Conservation (phyloP, 2,113 vertebrate species). For the Strix uralensis region DNA sequence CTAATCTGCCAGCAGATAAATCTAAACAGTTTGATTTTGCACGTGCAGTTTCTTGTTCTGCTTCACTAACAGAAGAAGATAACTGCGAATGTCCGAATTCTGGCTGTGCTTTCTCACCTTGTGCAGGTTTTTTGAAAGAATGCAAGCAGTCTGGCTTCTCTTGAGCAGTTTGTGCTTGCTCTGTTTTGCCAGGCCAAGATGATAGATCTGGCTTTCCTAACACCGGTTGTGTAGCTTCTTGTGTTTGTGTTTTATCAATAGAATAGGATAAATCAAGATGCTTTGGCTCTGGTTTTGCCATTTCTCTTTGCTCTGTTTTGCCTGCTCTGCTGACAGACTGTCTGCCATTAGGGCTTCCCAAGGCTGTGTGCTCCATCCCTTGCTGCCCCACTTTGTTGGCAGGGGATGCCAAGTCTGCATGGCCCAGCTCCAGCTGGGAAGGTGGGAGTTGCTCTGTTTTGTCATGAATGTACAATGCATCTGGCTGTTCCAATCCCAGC, state of each 20-base stretch:
- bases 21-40: neutral
- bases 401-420: neutral
- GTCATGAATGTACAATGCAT: neutral
- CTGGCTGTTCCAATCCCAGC: neutral
- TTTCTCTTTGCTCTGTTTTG: neutral
- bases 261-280: neutral
- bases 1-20: neutral
- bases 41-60: neutral
- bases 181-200: neutral
- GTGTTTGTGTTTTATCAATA: neutral
- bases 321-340: neutral
- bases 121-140: neutral
- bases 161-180: neutral
- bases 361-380: neutral
- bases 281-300: neutral
- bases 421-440: neutral
- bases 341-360: neutral
- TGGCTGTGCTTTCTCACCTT: neutral
- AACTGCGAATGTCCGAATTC: neutral
- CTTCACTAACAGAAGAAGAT: neutral
- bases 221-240: neutral
- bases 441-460: neutral
- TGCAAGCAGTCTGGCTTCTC: neutral
- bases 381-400: rapidly evolving
- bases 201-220: neutral